phyloP scores from a whole-genome alignment of 2,113 vertebrate species.

The Columba livia region DNA sequence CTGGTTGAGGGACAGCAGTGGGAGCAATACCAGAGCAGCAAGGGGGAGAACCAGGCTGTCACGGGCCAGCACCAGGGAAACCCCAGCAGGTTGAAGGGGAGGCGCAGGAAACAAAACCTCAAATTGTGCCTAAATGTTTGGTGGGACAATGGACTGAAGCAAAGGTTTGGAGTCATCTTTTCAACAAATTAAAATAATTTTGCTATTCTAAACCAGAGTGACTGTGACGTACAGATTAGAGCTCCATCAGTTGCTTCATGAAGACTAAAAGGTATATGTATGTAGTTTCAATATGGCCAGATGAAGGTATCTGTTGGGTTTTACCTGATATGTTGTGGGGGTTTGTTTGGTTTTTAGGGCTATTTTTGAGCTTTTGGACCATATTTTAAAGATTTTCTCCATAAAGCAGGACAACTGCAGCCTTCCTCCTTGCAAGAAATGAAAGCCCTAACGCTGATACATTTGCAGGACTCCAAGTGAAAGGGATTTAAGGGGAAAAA shows the following conservation, averaged over 20 bases:
- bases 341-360: neutral
- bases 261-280: neutral
- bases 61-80: neutral
- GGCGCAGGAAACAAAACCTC: neutral
- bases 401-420: neutral
- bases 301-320: neutral
- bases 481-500: neutral
- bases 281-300: neutral
- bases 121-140: neutral
- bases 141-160: neutral
- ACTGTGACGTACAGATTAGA: neutral
- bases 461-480: neutral
- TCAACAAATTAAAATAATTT: neutral
- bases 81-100: neutral
- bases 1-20: accelerated
- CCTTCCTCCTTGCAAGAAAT: neutral
- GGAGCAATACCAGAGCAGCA: neutral
- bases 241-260: neutral
- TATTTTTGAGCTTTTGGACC: neutral
- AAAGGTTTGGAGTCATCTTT: neutral
- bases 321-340: neutral
- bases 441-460: neutral
- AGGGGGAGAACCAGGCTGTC: neutral
- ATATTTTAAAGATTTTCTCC: neutral
- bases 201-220: neutral